These are phyloP conservation scores for Nomada hirtipes DNA, from an alignment of 2,888 invertebrate species.

Conservation along the genomic window DNA sequence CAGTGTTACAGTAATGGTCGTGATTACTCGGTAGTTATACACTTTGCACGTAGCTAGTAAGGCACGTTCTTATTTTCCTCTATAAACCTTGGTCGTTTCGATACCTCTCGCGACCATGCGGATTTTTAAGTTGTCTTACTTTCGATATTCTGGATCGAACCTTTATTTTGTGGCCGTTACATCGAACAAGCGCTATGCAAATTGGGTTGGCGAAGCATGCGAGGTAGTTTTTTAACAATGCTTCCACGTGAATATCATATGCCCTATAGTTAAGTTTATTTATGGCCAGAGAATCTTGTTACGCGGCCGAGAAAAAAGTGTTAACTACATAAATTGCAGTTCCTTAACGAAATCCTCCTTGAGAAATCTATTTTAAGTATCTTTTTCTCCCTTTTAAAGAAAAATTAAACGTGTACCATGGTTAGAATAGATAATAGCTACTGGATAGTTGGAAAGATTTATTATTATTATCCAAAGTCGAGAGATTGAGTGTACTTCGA, in stretches of 20 bases:
- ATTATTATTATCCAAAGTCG: too few species aligned
- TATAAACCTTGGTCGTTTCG: slow-evolving; percentile 20
- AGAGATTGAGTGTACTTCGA: too few species aligned
- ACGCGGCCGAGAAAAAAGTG: not conserved
- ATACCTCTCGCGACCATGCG: not conserved
- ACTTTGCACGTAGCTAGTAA: slow-evolving; percentile 16
- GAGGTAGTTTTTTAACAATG: not conserved
- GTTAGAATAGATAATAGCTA: too few species aligned
- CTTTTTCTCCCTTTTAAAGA: too few species aligned
- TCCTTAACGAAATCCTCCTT: not conserved
- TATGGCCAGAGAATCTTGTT: not conserved
- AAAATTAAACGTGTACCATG: too few species aligned
- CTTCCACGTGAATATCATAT: not conserved
- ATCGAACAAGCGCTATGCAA: not conserved
- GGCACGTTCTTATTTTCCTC: not conserved
- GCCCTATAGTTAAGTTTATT: not conserved
- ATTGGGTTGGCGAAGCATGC: not conserved
- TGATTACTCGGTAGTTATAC: slow-evolving; percentile 18
- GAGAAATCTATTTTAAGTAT: not conserved
- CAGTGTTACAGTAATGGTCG: not conserved
- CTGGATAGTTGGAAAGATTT: too few species aligned
- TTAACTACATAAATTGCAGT: not conserved
- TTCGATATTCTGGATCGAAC: slow-evolving; percentile 8
- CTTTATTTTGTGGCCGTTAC: slow-evolving; percentile 9
- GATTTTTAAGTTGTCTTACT: not conserved